Evolutionary conservation across 2,797 vertebrate species (phyloP), one percentile per base, ranked within the genome.

Genomic region (Enteromius fasciolatus): DNA sequence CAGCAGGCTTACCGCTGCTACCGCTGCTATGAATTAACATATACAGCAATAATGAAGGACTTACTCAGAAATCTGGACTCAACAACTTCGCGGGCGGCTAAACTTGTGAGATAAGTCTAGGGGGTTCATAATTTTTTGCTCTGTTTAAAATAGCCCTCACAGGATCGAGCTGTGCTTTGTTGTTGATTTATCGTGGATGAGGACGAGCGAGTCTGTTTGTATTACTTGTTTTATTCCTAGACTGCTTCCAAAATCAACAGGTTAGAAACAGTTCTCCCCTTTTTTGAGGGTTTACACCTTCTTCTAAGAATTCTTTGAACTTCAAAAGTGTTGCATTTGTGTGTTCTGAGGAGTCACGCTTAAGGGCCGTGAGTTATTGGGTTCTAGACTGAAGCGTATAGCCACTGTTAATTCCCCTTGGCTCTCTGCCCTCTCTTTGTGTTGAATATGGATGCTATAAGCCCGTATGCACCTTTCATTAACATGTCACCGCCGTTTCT

Each of bases 351-450:
- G 46, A 31, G 41, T 81, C 14, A 74, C 84, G 87, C 81, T 83
- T 86, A 84, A 83, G 88, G 73, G 79, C 33, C 39, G 4, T 68
- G 87, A 83, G 81, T 82, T 82, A 86, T 89, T 81, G 86, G 89
- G 87, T 88, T 88, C 86, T 88, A 80, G 85, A 91, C 87, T 73
- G 70, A 76, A 75, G 46, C 87, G 80, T 85, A 89, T 85, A 89
- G 89, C 87, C 87, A 87, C 80, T 86, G 88, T 87, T 64, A 78
- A 92, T 92, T 92, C 90, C 90, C 88, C 86, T 91, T 90, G 92
- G 91, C 91, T 86, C 41, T 48, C 76, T 84, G 90, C 90, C 90
- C 44, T 46, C 87, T 83, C 89, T 89, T 82, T 86, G 68, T 77
- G 74, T 80, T 46, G 48, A 48, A 82, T 70, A 79, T 80, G 15